Base-by-base conservation (phyloP, 2,113 vertebrate genomes). In the Cyrtonyx montezumae region DNA sequence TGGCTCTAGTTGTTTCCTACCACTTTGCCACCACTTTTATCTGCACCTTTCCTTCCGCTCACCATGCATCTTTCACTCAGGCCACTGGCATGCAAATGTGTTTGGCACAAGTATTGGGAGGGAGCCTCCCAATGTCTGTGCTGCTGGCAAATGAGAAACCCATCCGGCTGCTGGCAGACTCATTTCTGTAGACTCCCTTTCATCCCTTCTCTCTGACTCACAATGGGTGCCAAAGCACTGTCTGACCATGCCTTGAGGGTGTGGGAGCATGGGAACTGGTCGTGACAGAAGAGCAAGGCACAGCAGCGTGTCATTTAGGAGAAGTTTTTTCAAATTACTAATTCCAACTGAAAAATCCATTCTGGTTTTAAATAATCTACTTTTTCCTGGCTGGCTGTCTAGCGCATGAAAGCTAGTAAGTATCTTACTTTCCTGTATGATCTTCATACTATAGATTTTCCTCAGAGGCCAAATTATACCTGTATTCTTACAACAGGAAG, bases 121-220 rank as follows among this genome's bases (percentile, higher is more conserved):
- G 80, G 89, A 95, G 78, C 66, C 84, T 95, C 81, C 75, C 75
- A 56, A 75, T 30, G 85, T 96, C 63, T 87, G 32, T 74, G 79
- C 22, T 48, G 32, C 79, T 70, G 73, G 34, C 63, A 85, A 85
- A 80, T 67, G 13, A 74, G 82, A 83, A 94, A 49, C 71, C 85
- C 89, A 92, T 96, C 93, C 65, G 87, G 88, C 92, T 95, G 65
- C 82, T 95, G 96, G 88, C 93, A 95, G 63, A 19, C 85, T 91
- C 65, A 43, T 26, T 88, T 79, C 71, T 74, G 32, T 83, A 90
- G 5, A 59, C 78, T 87, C 82, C 25, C 88, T 96, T 95, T 96
- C 65, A 96, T 87, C 88, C 88, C 71, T 76, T 1, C 76, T 85
- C 62, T 79, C 61, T 73, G n/a, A 26, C 67, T 96, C 48, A 59